Evolutionary conservation across 2,797 vertebrate genomes (phyloP).

Genomic region (Pelodytes ibericus): DNA sequence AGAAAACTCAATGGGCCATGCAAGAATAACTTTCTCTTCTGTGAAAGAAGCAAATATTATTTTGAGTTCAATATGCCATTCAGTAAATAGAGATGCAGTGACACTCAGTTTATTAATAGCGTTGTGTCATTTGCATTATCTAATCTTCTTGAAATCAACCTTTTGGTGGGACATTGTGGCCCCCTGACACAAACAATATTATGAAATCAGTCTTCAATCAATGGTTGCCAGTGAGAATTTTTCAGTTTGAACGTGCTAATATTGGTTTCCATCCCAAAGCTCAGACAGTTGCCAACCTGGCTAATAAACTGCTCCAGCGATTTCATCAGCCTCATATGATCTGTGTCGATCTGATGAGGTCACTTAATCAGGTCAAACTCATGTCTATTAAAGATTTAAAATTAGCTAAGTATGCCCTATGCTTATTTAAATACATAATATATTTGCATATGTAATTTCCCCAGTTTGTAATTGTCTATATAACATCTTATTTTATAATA

Average conservation of each 20-base stretch:
- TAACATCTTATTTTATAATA: too few relatives aligned
- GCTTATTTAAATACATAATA: neutral
- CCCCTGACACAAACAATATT: constrained; percentile 1
- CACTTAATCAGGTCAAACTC: constrained; percentile 12
- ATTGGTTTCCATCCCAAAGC: constrained; percentile 22
- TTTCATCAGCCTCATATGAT: constrained; percentile 21
- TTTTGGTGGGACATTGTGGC: neutral
- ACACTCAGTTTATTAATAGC: too few relatives aligned
- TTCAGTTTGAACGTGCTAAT: constrained; percentile 18
- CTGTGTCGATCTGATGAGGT: constrained; percentile 43
- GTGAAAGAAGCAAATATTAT: too few relatives aligned
- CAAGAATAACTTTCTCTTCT: too few relatives aligned
- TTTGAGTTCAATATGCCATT: too few relatives aligned
- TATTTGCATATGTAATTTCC: too few relatives aligned
- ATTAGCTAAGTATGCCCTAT: constrained; percentile 33
- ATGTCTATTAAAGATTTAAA: constrained; percentile 22
- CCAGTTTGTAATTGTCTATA: too few relatives aligned
- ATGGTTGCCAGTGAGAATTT: constrained; percentile 32
- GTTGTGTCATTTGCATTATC: too few relatives aligned
- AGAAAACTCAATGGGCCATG: too few relatives aligned
- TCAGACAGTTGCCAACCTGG: neutral
- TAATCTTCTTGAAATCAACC: neutral
- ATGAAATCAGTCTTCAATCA: neutral
- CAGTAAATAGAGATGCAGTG: too few relatives aligned
- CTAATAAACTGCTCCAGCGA: constrained; percentile 39